Evolutionary conservation across 2,113 vertebrate genomes (phyloP).

Genomic region (Bubo blakistoni): DNA sequence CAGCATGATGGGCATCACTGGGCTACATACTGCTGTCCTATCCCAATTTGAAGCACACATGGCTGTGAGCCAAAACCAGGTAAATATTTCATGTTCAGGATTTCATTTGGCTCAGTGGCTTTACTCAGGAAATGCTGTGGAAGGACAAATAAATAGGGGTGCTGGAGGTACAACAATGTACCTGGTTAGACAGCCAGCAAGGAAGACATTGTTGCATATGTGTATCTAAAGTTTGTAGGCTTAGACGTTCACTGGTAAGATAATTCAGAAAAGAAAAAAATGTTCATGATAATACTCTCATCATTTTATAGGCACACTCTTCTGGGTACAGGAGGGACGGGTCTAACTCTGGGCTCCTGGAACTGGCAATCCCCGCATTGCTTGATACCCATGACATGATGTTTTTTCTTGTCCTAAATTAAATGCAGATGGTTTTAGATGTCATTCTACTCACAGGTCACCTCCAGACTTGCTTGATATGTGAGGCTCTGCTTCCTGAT

Average conservation of each 20-base stretch:
- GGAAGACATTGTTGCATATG: neutral
- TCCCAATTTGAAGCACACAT: neutral
- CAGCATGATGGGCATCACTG: neutral
- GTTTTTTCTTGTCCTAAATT: neutral
- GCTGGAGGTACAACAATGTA: neutral
- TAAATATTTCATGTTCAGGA: neutral
- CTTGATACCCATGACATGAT: neutral
- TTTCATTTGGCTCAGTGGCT: neutral
- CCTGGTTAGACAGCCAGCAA: accelerated
- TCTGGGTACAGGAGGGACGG: neutral
- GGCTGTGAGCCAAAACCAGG: neutral
- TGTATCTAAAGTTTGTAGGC: neutral
- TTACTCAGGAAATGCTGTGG: neutral
- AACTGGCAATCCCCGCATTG: neutral
- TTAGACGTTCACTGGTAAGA: neutral
- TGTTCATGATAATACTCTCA: neutral
- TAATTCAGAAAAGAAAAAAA: neutral
- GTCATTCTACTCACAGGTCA: neutral
- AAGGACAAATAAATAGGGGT: neutral
- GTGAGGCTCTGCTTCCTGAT: neutral
- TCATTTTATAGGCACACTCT: neutral
- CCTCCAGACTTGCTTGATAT: neutral
- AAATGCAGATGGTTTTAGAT: neutral
- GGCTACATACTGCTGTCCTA: neutral
- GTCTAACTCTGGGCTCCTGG: neutral